Evolutionary conservation across 64 coral and sea anemone genomes (phyloP).

Genomic region (Actinia equina): DNA sequence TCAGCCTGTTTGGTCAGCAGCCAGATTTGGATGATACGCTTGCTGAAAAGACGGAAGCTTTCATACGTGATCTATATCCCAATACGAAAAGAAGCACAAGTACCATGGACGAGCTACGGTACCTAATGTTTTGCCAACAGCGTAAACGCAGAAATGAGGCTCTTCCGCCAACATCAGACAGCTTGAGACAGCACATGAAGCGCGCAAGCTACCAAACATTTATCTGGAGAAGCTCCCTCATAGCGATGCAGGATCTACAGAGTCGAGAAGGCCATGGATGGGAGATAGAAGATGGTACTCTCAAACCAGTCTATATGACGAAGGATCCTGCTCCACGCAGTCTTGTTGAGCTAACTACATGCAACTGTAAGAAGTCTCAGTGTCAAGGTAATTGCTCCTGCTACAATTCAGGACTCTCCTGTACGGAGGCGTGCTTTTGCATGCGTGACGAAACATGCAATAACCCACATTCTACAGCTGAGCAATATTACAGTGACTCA

Average conservation of each 20-base stretch:
- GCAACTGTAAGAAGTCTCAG: slow-evolving; percentile 12
- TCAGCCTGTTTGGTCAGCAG: too few relatives aligned
- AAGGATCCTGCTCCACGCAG: slow-evolving; percentile 28
- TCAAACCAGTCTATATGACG: slow-evolving; percentile 27
- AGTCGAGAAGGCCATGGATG: too few relatives aligned
- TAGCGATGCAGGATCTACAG: too few relatives aligned
- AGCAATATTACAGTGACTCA: not conserved
- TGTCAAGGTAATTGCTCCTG: slow-evolving; percentile 17
- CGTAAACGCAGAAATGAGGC: too few relatives aligned
- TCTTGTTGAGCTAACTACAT: slow-evolving; percentile 51
- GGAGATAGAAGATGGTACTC: too few relatives aligned
- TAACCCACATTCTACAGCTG: not conserved
- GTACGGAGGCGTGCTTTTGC: not conserved
- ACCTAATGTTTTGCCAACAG: not conserved
- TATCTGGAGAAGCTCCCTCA: too few relatives aligned
- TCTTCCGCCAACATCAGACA: too few relatives aligned
- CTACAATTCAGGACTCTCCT: slow-evolving; percentile 5
- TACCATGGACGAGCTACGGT: not conserved
- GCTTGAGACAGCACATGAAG: too few relatives aligned
- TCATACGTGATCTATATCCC: not conserved
- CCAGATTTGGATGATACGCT: too few relatives aligned
- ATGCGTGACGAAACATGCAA: slow-evolving; percentile 32
- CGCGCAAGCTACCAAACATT: too few relatives aligned
- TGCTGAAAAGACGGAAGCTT: not conserved
- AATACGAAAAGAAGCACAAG: not conserved